Percentiles rank a stretch among this genome's conserved stretches.
These are phyloP conservation scores for Psittacula derbiana DNA, from an alignment of 2,797 vertebrate species.

Conservation along the genomic window DNA sequence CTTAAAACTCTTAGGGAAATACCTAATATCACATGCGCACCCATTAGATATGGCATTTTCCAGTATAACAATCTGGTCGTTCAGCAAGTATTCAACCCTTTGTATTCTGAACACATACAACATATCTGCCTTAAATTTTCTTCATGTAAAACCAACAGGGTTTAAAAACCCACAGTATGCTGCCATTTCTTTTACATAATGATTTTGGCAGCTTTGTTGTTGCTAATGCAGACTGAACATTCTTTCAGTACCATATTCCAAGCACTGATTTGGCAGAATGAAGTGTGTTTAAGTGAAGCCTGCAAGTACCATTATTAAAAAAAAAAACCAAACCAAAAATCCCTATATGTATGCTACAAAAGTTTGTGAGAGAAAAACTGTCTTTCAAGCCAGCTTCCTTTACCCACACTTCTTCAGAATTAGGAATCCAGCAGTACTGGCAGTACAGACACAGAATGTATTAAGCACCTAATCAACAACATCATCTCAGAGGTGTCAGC, in stretches of 20 bases:
- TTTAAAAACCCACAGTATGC: fast-evolving
- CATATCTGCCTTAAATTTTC: background rate
- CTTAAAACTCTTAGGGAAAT: background rate
- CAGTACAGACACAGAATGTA: background rate
- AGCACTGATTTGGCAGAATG: background rate
- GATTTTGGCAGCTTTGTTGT: background rate
- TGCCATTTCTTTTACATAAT: background rate
- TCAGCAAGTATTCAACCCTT: background rate
- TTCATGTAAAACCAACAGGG: background rate
- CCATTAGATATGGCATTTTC: fast-evolving
- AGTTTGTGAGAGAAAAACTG: background rate
- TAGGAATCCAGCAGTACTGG: background rate
- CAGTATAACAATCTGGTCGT: background rate
- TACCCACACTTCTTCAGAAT: background rate
- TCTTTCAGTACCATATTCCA: background rate
- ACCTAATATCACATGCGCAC: fast-evolving
- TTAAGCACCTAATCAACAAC: slow-evolving; percentile 26
- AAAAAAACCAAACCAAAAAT: background rate
- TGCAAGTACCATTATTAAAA: background rate
- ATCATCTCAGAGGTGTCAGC: background rate
- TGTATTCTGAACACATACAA: fast-evolving
- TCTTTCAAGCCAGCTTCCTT: background rate
- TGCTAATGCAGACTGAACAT: background rate
- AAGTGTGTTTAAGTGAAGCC: background rate
- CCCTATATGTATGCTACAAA: fast-evolving